Conservation (phyloP, 1,140 invertebrate species). For the Phymastichus coffea region DNA sequence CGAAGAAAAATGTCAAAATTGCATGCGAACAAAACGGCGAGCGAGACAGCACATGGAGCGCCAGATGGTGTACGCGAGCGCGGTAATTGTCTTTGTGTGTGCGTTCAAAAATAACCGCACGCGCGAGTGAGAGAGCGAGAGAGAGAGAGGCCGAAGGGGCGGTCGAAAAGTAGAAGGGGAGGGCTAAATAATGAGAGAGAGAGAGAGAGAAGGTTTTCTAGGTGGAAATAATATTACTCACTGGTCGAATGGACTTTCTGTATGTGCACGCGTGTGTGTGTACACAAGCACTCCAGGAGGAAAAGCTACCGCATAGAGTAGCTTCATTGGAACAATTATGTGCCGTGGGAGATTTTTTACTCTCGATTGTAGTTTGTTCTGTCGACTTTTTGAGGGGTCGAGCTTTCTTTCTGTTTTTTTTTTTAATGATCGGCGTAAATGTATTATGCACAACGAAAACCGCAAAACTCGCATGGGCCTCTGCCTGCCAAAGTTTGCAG, state of each 20-base stretch:
- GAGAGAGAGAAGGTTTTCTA: constrained; percentile 12
- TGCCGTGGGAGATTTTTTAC: too few relatives aligned
- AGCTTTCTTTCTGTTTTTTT: too few relatives aligned
- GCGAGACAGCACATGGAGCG: constrained; percentile 4
- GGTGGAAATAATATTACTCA: constrained; percentile 25
- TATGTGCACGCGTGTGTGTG: too few relatives aligned
- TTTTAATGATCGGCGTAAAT: too few relatives aligned
- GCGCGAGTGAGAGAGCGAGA: neutral
- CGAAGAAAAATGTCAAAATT: constrained; percentile 30
- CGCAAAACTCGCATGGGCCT: too few relatives aligned
- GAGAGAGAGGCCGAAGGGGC: neutral
- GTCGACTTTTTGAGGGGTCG: too few relatives aligned
- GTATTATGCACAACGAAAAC: too few relatives aligned
- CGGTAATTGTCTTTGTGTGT: constrained; percentile 28
- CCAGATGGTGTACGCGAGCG: constrained; percentile 24
- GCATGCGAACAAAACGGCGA: constrained; percentile 20
- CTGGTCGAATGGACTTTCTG: neutral
- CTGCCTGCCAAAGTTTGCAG: too few relatives aligned
- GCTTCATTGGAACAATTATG: too few relatives aligned
- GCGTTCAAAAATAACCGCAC: constrained; percentile 21
- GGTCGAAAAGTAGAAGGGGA: constrained; percentile 3
- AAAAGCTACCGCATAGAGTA: too few relatives aligned
- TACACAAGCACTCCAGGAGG: too few relatives aligned
- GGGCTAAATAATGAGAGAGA: neutral
- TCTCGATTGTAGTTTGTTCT: too few relatives aligned